Conservation (phyloP, 2,113 vertebrate species). For the Atrichornis clamosus region DNA sequence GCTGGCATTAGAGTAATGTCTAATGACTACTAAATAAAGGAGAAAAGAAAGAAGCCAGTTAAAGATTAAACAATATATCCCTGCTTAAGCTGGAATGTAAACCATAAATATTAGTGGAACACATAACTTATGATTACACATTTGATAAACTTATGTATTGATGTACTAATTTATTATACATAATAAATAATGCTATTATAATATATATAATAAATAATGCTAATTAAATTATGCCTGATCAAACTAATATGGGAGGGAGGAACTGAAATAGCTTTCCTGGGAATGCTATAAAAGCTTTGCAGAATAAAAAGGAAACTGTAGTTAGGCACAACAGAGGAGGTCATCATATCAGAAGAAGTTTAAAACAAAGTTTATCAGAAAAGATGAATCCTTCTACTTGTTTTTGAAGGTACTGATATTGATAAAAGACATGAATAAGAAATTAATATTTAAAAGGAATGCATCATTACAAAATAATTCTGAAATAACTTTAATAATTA, state of each 20-base stretch:
- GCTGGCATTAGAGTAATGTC: not conserved
- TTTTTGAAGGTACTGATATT: not conserved
- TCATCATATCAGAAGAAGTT: not conserved
- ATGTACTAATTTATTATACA: not conserved
- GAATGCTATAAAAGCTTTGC: not conserved
- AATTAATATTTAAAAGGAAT: not conserved
- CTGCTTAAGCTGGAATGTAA: not conserved
- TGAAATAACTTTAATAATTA: not conserved
- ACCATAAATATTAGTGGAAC: not conserved
- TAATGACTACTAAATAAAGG: not conserved
- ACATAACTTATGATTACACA: not conserved
- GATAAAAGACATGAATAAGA: not conserved
- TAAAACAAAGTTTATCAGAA: not conserved
- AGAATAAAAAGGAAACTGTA: not conserved
- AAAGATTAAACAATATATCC: not conserved
- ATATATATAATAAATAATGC: not conserved
- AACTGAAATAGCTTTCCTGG: not conserved
- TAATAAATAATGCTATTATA: not conserved
- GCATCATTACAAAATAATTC: not conserved
- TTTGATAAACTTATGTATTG: not conserved
- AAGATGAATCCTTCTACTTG: not conserved
- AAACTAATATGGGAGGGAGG: not conserved
- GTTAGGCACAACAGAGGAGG: not conserved
- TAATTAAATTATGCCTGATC: not conserved
- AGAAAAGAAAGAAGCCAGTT: not conserved